Conservation (phyloP, 1,140 invertebrate species). For the Meloidogyne chitwoodi region DNA sequence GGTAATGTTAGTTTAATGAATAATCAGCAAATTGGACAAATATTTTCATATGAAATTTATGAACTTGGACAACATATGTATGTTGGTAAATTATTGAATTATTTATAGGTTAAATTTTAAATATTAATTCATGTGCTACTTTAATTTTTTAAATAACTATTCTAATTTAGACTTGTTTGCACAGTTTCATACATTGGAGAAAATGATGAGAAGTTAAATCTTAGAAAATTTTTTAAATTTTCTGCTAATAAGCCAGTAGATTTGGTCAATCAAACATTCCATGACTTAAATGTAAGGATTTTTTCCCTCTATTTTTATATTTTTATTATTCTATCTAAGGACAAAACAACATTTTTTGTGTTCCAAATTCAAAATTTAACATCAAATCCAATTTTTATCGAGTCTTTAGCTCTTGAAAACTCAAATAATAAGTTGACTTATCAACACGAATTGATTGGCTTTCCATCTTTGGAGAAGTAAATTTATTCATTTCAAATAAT, state of each 20-base stretch:
- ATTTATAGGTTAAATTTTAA: too few relatives aligned
- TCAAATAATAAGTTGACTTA: slow-evolving; percentile 51
- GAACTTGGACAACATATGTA: slow-evolving; percentile 93
- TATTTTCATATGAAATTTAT: slow-evolving; percentile 95
- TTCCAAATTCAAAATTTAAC: slow-evolving; percentile 94
- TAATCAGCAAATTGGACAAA: slow-evolving; percentile 83
- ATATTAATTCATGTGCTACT: too few relatives aligned
- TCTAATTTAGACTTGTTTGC: slow-evolving; percentile 81
- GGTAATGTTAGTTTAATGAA: slow-evolving; percentile 69
- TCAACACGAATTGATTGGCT: not conserved
- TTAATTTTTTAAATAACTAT: too few relatives aligned
- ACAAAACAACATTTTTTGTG: slow-evolving; percentile 72
- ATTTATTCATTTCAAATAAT: not conserved
- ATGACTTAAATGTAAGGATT: slow-evolving; percentile 77
- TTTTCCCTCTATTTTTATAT: not conserved
- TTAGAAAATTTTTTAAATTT: slow-evolving; percentile 96
- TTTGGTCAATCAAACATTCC: slow-evolving; percentile 91
- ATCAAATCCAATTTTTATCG: slow-evolving; percentile 67
- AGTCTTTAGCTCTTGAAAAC: slow-evolving; percentile 1
- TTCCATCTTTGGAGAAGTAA: not conserved
- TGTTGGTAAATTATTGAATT: slow-evolving; percentile 67
- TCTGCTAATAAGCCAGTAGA: slow-evolving; percentile 94
- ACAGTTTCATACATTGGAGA: slow-evolving; percentile 79
- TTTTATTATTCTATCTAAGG: slow-evolving; percentile 5
- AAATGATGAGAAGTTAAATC: slow-evolving; percentile 62